Conservation (phyloP, 2,797 vertebrate species). For the Poliocrania exsul region DNA sequence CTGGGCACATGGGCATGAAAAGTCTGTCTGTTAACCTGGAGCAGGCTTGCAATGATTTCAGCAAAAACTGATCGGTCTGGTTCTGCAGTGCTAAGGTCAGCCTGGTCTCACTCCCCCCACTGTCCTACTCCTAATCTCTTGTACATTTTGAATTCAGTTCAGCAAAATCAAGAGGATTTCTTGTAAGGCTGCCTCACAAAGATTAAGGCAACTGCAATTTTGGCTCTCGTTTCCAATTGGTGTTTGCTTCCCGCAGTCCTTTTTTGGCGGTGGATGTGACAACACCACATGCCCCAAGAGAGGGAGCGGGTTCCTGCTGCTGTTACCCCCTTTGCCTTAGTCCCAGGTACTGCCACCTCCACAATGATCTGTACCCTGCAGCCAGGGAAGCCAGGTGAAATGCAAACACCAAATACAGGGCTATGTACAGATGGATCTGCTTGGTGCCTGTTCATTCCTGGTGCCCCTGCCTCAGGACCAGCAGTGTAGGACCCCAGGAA, state of each 20-base stretch:
- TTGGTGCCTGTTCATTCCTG: conserved; percentile 24
- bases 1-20: not conserved
- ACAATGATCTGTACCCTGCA: not conserved
- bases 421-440: conserved; percentile 60
- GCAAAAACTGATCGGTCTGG: not conserved
- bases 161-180: conserved; percentile 31
- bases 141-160: conserved; percentile 8
- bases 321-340: not conserved
- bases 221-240: conserved; percentile 15
- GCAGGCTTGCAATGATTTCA: conserved; percentile 45
- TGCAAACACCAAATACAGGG: not conserved
- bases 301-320: not conserved
- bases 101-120: not conserved
- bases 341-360: not conserved
- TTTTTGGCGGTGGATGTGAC: not conserved
- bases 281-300: not conserved
- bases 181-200: conserved; percentile 54
- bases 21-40: conserved; percentile 6
- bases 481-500: not conserved
- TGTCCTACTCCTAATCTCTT: conserved; percentile 22
- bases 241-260: not conserved
- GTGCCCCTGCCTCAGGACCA: not conserved
- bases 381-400: conserved; percentile 12
- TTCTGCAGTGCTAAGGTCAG: not conserved
- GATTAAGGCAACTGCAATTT: conserved; percentile 61